These are phyloP conservation scores for Colletes latitarsis DNA, from an alignment of 1,140 invertebrate genomes.

Conservation along the genomic window DNA sequence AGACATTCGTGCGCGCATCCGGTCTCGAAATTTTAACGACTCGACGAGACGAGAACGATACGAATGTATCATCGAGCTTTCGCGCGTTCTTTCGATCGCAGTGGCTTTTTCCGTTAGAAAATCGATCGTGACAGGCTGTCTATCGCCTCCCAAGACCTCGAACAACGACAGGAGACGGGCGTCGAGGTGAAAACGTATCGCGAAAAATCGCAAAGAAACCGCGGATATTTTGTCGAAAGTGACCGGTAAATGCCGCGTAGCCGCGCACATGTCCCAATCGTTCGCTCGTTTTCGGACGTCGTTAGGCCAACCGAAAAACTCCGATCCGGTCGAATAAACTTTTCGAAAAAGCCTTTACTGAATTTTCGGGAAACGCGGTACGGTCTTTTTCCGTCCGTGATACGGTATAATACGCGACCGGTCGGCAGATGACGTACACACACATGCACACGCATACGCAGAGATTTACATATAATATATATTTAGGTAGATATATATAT, in stretches of 20 bases:
- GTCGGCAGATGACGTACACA: constrained; percentile 71
- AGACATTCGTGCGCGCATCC: neutral
- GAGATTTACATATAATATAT: constrained; percentile 63
- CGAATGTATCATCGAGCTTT: no score
- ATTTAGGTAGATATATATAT: constrained; percentile 45
- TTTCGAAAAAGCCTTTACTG: neutral
- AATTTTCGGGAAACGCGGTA: neutral
- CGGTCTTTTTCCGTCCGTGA: neutral
- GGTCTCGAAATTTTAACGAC: no score
- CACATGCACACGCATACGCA: constrained; percentile 74
- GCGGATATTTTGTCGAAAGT: neutral
- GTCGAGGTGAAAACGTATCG: neutral
- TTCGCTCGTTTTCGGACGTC: constrained; percentile 42
- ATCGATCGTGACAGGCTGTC: no score
- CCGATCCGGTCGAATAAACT: constrained; percentile 17
- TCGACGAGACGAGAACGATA: no score
- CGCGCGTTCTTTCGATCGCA: neutral
- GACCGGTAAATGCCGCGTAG: neutral
- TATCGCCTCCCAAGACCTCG: neutral
- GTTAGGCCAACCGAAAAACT: constrained; percentile 14
- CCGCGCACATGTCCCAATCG: constrained; percentile 16
- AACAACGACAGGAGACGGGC: no score
- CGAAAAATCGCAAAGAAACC: neutral
- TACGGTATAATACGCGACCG: constrained; percentile 52
- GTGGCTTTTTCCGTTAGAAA: no score